Evolutionary conservation across 2,888 invertebrate genomes (phyloP), one percentile per base, ranked within the genome.

Genomic region (Spicauda simplicius): DNA sequence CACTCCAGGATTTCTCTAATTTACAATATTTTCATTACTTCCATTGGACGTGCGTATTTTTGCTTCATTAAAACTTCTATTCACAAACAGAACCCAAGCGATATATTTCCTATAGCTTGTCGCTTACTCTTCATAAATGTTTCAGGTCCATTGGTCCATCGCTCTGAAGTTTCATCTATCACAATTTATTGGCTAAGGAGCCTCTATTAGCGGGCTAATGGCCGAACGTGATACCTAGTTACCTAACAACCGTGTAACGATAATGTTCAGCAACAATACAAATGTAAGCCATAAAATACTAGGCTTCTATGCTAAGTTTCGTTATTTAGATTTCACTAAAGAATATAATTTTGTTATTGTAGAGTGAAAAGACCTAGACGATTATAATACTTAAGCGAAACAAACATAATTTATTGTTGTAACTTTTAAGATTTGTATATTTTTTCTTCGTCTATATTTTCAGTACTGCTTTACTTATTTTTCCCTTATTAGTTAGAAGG

Each of bases 101-200:
- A 48, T 48, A 16, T 48, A 6, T 4, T 48, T 16, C 0, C 11
- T n/a, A 16, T 5, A 12, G 33, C 20, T 57, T 37, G n/a, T 16
- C 50, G 30, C 64, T 48, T 8, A 25, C 30, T 5, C 18, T 50
- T 12, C 10, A 25, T 11, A 18, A n/a, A 18, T 14, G 6, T 12
- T 11, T 16, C 18, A 11, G 25, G 53, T 65, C 65, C 25, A 11
- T 59, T 19, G 45, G 25, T 66, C 64, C 61, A 72, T 72, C 71
- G 72, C 71, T 69, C 69, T 25, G 25, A 5, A 64, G 66, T 62
- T 65, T 65, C 71, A 72, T 72, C 71, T 63, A 69, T 72, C 72
- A 72, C 59, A 71, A 59, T 69, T 63, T 68, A 68, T 68, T 56
- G 66, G 68, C 55, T 68, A 68, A 71, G 69, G 63, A 68, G 71